Evolutionary conservation across 2,113 vertebrate genomes (phyloP).

Genomic region (Oceanodroma tethys): DNA sequence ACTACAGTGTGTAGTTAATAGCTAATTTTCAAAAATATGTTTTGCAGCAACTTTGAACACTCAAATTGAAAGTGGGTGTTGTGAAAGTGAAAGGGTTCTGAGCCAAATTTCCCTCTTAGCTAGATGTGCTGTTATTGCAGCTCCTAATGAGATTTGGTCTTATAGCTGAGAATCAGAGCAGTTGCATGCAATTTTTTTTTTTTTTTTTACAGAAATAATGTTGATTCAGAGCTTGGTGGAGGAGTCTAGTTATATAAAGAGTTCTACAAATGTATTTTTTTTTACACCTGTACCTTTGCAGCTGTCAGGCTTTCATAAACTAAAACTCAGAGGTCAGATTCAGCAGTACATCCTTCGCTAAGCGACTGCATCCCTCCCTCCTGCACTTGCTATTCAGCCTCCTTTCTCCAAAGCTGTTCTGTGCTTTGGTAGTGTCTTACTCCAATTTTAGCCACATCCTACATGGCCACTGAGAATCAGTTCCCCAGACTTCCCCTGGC

Average conservation of each 20-base stretch:
- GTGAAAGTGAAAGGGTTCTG: not conserved
- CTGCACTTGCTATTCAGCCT: not conserved
- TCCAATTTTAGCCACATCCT: not conserved
- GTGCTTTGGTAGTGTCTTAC: not conserved
- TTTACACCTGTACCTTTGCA: not conserved
- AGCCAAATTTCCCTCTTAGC: constrained; percentile 1
- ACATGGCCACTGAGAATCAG: not conserved
- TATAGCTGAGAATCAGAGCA: not conserved
- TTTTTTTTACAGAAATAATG: not conserved
- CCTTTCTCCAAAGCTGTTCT: not conserved
- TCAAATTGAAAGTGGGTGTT: not conserved
- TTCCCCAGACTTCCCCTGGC: not conserved
- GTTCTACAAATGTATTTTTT: not conserved
- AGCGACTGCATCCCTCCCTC: not conserved
- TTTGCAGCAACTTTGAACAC: not conserved
- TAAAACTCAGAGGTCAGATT: not conserved
- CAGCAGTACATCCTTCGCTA: not conserved
- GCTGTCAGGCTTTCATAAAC: not conserved
- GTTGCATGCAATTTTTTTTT: not conserved
- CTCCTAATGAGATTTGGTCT: constrained; percentile 2
- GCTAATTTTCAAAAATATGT: not conserved
- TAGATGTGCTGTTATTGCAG: not conserved
- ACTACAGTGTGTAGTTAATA: not conserved
- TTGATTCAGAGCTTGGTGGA: not conserved
- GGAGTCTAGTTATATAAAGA: not conserved